phyloP scores from a whole-genome alignment of 2,888 invertebrate genomes.

The Pterobdella sp. region DNA sequence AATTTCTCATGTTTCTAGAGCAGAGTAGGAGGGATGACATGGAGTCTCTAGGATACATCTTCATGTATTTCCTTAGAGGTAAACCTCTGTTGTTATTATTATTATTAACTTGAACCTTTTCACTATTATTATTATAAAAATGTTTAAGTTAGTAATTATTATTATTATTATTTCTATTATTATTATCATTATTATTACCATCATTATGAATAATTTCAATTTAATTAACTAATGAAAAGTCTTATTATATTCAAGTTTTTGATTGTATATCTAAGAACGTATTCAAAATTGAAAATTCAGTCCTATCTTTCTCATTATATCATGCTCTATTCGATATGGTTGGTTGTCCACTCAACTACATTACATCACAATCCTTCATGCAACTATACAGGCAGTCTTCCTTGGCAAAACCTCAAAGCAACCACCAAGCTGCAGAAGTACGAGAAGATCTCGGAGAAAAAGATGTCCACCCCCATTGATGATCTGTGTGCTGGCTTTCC shows the following conservation, averaged over 20 bases:
- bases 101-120: too few species aligned
- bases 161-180: background rate
- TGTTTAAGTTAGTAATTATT: background rate
- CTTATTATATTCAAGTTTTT: too few species aligned
- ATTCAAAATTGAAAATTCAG: too few species aligned
- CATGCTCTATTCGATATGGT: too few species aligned
- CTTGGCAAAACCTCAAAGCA: conserved; percentile 98
- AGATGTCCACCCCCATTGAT: conserved; percentile 89
- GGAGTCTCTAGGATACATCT: conserved; percentile 95
- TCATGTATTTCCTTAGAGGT: conserved; percentile 99
- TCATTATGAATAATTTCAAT: background rate
- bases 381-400: conserved; percentile 75
- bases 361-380: too few species aligned
- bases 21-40: conserved; percentile 95
- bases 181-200: background rate
- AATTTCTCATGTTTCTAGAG: too few species aligned
- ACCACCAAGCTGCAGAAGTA: conserved; percentile 99
- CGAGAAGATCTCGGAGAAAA: conserved; percentile 97
- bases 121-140: too few species aligned
- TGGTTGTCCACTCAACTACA: too few species aligned
- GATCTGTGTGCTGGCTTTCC: conserved; percentile 66
- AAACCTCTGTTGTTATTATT: background rate
- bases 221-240: too few species aligned
- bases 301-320: too few species aligned
- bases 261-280: too few species aligned